A percentile compares a stretch with the other conserved stretches of the same genome.
Evolutionary conservation across 2,888 invertebrate species (phyloP).

Genomic region (Nebria salina): DNA sequence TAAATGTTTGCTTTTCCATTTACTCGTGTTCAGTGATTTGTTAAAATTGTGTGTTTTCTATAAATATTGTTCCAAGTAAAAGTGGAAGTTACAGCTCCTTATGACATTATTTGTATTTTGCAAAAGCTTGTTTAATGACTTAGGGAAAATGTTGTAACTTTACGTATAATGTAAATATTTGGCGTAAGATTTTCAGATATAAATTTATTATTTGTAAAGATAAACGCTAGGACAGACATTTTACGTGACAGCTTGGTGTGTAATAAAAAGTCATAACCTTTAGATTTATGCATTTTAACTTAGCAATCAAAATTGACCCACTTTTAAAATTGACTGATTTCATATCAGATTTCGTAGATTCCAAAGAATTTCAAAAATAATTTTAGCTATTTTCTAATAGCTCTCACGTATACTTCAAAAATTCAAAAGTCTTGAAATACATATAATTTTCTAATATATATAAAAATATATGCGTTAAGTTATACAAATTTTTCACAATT

Average conservation of each 20-base stretch:
- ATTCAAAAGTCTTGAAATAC: too few species aligned
- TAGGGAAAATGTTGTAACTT: slow-evolving; percentile 3
- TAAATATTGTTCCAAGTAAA: neutral
- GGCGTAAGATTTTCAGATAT: slow-evolving; percentile 28
- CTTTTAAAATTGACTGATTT: too few species aligned
- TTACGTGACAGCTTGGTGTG: neutral
- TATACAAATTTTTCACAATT: too few species aligned
- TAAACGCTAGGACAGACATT: neutral
- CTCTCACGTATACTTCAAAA: too few species aligned
- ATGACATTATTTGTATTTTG: neutral
- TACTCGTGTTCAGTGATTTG: neutral
- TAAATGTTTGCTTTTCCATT: neutral
- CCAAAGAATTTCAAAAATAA: too few species aligned
- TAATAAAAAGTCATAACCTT: too few species aligned
- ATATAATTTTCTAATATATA: too few species aligned
- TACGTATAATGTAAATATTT: slow-evolving; percentile 40
- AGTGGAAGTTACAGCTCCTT: neutral
- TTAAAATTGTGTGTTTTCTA: neutral
- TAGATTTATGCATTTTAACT: too few species aligned
- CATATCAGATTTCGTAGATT: too few species aligned
- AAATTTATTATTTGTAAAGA: neutral
- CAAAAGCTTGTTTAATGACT: neutral
- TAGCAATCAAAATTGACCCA: too few species aligned
- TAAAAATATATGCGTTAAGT: too few species aligned
- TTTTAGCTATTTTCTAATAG: too few species aligned